Percentiles rank a stretch among this genome's conserved stretches.
Evolutionary conservation across 2,797 vertebrate species (phyloP).

Genomic region (Paramormyrops hopkinsi): DNA sequence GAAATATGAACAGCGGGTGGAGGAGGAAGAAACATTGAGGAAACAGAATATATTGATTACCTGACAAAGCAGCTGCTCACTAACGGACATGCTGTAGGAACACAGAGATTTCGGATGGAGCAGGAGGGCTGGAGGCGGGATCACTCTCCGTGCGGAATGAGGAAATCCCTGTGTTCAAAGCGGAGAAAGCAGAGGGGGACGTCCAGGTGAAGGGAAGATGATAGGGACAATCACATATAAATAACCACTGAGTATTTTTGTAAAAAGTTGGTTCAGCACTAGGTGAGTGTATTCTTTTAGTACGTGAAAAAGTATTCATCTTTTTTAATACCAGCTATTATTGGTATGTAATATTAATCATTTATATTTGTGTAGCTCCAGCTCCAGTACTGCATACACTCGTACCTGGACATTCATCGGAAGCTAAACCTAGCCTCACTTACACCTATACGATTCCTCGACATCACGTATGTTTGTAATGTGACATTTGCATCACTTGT

Average conservation of each 20-base stretch:
- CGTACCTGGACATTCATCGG: background rate
- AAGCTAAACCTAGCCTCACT: background rate
- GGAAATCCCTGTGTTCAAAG: slow-evolving; percentile 44
- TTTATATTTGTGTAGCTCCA: background rate
- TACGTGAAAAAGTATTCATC: background rate
- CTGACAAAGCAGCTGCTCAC: background rate
- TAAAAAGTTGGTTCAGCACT: background rate
- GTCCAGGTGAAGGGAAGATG: background rate
- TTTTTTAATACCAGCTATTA: background rate
- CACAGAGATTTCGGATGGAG: background rate
- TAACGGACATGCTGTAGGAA: background rate
- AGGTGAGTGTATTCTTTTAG: background rate
- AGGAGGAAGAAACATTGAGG: background rate
- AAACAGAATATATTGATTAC: background rate
- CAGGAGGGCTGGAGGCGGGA: slow-evolving; percentile 37
- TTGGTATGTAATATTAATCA: background rate
- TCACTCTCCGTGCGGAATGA: slow-evolving; percentile 56
- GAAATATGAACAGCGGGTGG: background rate
- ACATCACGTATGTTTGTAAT: background rate
- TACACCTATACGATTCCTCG: background rate
- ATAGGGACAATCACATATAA: background rate
- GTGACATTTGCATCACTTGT: background rate
- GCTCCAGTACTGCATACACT: background rate
- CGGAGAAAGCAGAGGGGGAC: slow-evolving; percentile 37
- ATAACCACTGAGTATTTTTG: background rate